These are phyloP conservation scores for Platyura marginata DNA, from an alignment of 1,140 invertebrate species.

Conservation along the genomic window DNA sequence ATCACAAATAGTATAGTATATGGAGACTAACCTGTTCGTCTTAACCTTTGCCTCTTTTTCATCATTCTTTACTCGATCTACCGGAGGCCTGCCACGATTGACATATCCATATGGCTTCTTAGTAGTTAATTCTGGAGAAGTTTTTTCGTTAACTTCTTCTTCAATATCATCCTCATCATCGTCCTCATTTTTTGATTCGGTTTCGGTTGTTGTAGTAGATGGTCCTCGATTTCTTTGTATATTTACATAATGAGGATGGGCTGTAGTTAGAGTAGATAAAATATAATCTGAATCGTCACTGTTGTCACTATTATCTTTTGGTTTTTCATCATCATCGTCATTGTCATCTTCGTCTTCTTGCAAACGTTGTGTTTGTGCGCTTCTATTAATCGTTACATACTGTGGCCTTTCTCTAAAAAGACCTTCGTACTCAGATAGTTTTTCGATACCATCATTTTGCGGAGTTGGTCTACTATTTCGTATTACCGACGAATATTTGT, in stretches of 20 bases:
- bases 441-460: slow-evolving; percentile 48
- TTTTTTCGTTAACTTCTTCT: slow-evolving; percentile 10
- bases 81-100: too few species aligned
- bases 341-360: slow-evolving; percentile 22
- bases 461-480: slow-evolving; percentile 41
- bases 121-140: neutral
- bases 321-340: slow-evolving; percentile 13
- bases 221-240: slow-evolving; percentile 38
- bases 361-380: slow-evolving; percentile 14
- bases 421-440: slow-evolving; percentile 30
- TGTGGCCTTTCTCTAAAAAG: slow-evolving; percentile 23
- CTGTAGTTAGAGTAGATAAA: too few species aligned
- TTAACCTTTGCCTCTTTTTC: too few species aligned
- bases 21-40: too few species aligned
- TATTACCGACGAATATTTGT: slow-evolving; percentile 22
- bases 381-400: slow-evolving; percentile 35
- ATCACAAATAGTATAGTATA: too few species aligned
- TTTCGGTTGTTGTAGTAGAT: slow-evolving; percentile 20
- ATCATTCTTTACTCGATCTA: too few species aligned
- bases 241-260: slow-evolving; percentile 38
- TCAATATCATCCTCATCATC: slow-evolving; percentile 11
- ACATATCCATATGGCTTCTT: neutral
- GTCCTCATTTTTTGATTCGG: slow-evolving; percentile 9
- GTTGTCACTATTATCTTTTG: slow-evolving; percentile 17
- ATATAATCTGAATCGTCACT: slow-evolving; percentile 6